phyloP scores from a whole-genome alignment of 2,113 vertebrate genomes.

The Mus pahari region DNA sequence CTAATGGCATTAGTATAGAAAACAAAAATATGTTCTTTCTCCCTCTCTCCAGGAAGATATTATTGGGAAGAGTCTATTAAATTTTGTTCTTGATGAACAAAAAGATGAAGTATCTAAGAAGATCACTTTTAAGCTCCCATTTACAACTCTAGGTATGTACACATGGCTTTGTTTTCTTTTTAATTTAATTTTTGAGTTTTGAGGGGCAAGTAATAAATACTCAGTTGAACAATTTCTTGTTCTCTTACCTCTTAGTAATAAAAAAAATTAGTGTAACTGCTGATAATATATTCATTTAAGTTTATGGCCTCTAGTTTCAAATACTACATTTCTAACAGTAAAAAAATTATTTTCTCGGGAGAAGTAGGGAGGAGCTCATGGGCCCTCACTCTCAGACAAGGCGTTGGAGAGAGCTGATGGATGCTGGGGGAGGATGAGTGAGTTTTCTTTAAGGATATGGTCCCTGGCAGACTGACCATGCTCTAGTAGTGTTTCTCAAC shows the following conservation, averaged over 20 bases:
- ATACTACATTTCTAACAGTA: slow-evolving; percentile 45
- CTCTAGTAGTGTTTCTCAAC: not conserved
- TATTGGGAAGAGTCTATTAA: slow-evolving; percentile 96
- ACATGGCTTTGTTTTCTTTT: slow-evolving; percentile 84
- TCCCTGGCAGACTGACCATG: not conserved
- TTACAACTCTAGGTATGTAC: slow-evolving; percentile 88
- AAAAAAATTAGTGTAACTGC: slow-evolving; percentile 8
- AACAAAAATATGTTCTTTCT: slow-evolving; percentile 73
- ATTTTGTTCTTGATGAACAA: slow-evolving; percentile 94
- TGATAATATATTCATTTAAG: slow-evolving; percentile 29
- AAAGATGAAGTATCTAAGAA: slow-evolving; percentile 93
- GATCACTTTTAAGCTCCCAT: slow-evolving; percentile 90
- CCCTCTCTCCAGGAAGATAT: slow-evolving; percentile 91
- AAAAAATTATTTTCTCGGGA: not conserved
- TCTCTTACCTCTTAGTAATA: not conserved
- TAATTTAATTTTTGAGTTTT: slow-evolving; percentile 74
- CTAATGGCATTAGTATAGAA: slow-evolving; percentile 67
- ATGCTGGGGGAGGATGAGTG: too few species aligned
- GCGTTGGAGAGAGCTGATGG: not conserved
- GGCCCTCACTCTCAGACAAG: not conserved
- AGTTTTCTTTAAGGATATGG: not conserved
- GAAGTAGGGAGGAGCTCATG: not conserved
- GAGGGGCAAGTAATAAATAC: slow-evolving; percentile 52
- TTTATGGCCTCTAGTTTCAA: not conserved
- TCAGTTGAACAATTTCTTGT: not conserved